phyloP scores from a whole-genome alignment of 2,797 vertebrate genomes.

The Argentina silus region DNA sequence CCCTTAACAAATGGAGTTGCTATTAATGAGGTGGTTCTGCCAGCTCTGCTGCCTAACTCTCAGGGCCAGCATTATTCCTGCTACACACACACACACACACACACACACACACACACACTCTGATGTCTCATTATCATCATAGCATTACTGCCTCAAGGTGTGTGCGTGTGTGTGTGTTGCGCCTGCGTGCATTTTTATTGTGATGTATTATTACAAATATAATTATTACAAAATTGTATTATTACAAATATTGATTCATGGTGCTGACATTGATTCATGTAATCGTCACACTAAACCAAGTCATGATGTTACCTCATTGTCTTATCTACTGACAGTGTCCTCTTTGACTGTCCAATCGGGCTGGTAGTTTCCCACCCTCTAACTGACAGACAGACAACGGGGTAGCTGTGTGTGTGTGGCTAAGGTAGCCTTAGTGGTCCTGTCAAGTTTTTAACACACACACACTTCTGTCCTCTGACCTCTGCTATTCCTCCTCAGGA shows the following conservation, averaged over 20 bases:
- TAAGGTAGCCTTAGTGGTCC: neutral
- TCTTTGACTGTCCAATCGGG: no score
- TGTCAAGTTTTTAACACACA: neutral
- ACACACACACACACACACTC: neutral
- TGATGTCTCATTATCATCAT: neutral
- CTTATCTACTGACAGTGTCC: neutral
- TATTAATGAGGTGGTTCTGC: neutral
- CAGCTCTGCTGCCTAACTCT: neutral
- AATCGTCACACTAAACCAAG: no score
- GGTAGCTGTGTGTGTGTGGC: neutral
- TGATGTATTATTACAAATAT: no score
- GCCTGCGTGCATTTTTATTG: neutral
- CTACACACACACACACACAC: neutral
- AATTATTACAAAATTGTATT: no score
- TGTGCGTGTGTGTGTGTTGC: neutral
- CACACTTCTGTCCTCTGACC: constrained; percentile 2
- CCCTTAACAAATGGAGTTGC: neutral
- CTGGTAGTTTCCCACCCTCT: neutral
- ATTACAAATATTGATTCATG: neutral
- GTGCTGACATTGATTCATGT: neutral
- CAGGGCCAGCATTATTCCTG: neutral
- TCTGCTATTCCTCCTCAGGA: neutral
- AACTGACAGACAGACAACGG: neutral
- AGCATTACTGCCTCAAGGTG: neutral
- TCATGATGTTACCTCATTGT: neutral